Percentiles rank a stretch among this genome's conserved stretches.
Conservation (phyloP, 1,140 invertebrate genomes). For the Ylistrum balloti region DNA sequence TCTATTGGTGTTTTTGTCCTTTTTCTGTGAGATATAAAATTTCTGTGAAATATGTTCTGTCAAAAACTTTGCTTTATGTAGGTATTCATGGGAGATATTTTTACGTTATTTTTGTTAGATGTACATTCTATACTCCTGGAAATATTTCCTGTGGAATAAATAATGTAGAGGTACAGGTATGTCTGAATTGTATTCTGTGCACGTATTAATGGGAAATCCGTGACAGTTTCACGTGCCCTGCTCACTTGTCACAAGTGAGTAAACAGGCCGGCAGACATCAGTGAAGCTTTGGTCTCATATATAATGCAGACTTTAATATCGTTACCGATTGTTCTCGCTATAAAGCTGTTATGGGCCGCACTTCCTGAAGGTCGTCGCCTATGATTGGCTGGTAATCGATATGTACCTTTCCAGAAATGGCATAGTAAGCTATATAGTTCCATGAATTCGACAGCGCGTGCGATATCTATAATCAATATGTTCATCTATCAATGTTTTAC, state of each 20-base stretch:
- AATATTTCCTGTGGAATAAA: too few species aligned
- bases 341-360: slow-evolving; percentile 7
- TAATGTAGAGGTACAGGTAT: too few species aligned
- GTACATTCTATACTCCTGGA: too few species aligned
- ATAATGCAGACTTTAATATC: background rate
- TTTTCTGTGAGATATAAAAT: too few species aligned
- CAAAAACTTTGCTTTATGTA: too few species aligned
- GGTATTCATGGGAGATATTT: too few species aligned
- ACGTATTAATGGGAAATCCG: too few species aligned
- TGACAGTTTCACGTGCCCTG: background rate
- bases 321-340: background rate
- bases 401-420: background rate
- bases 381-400: slow-evolving; percentile 8
- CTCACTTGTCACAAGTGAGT: background rate
- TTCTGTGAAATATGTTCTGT: too few species aligned
- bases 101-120: too few species aligned
- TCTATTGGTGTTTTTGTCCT: too few species aligned
- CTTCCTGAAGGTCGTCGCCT: background rate
- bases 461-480: background rate
- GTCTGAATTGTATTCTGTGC: too few species aligned
- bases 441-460: background rate
- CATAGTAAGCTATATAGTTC: background rate
- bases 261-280: background rate
- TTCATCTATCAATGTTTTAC: background rate
- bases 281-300: background rate